Base-by-base conservation (phyloP, 2,888 invertebrate species). In the Andrena bucephala region DNA sequence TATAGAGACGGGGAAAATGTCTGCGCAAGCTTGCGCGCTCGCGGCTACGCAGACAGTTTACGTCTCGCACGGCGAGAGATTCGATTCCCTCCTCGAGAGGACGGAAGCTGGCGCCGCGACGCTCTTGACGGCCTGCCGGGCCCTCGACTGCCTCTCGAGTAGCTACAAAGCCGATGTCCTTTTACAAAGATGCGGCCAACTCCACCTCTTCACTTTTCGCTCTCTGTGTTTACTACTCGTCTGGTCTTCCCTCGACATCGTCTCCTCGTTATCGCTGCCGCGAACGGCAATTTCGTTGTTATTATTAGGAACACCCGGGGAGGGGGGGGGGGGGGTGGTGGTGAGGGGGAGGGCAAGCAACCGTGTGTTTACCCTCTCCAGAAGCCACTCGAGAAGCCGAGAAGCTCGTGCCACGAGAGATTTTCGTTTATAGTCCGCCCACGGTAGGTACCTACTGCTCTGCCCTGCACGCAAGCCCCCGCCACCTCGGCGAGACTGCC, bases 191-290 rank as follows among this genome's bases (percentile, higher is more conserved):
- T 66, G 68, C 83, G 77, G 69, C 77, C 69, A 57, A 73, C 27
- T 60, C 59, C 60, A 52, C 60, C 62, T 50, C 13, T 57, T 59
- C 31, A 27, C 52, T 60, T 42, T 33, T 42, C 71, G 65, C 42
- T 48, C 60, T 73, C 54, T 52, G 62, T 69, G 70, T 74, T 83
- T 81, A 72, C 74, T 65, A 42, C 75, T 81, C 77, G 72, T 68
- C 63, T 33, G 74, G 70, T 69, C 78, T 74, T 77, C 80, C 70
- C 83, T 78, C 78, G 80, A 81, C 85, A 83, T 86, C 85, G 83
- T 81, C 85, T 88, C 82, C 88, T 88, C 87, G 89, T 88, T 88
- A 88, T 88, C 89, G 87, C 85, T 20, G 75, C 79, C 71, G 62
- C 85, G 80, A 76, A 84, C 84, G 87, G 78, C 73, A 84, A 88